phyloP scores from a whole-genome alignment of 2,888 invertebrate species.

The Teleiodes luculella region DNA sequence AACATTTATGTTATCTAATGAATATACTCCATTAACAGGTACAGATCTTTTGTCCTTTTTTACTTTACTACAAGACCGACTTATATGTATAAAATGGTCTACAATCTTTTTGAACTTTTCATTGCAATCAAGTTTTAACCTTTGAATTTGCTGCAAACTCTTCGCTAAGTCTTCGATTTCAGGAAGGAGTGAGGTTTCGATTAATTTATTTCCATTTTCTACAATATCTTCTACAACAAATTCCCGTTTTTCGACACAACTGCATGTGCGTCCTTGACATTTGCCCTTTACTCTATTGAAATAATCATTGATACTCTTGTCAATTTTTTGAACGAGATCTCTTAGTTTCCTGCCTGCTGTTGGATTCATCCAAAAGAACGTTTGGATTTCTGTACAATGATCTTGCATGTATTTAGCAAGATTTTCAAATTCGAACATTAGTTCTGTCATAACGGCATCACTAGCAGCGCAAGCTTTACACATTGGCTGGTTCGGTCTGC shows the following conservation, averaged over 20 bases:
- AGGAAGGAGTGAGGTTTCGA: constrained; percentile 20
- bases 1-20: constrained; percentile 55
- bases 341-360: constrained; percentile 52
- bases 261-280: constrained; percentile 53
- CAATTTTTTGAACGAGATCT: constrained; percentile 51
- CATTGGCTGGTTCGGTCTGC: constrained; percentile 50
- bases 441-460: constrained; percentile 56
- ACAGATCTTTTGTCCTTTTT: neutral
- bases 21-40: constrained; percentile 35
- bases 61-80: constrained; percentile 29
- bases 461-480: constrained; percentile 58
- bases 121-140: constrained; percentile 27
- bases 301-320: constrained; percentile 50
- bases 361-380: constrained; percentile 62
- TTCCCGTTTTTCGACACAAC: constrained; percentile 48
- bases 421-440: constrained; percentile 58
- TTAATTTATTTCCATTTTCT: constrained; percentile 16
- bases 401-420: constrained; percentile 54
- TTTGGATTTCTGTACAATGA: constrained; percentile 65
- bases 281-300: constrained; percentile 58
- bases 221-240: constrained; percentile 13
- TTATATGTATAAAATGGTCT: constrained; percentile 26
- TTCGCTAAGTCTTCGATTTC: constrained; percentile 31
- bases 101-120: constrained; percentile 31
- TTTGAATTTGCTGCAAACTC: constrained; percentile 33